Evolutionary conservation across 2,888 invertebrate species (phyloP).

Genomic region (Iselma pallidipennis): DNA sequence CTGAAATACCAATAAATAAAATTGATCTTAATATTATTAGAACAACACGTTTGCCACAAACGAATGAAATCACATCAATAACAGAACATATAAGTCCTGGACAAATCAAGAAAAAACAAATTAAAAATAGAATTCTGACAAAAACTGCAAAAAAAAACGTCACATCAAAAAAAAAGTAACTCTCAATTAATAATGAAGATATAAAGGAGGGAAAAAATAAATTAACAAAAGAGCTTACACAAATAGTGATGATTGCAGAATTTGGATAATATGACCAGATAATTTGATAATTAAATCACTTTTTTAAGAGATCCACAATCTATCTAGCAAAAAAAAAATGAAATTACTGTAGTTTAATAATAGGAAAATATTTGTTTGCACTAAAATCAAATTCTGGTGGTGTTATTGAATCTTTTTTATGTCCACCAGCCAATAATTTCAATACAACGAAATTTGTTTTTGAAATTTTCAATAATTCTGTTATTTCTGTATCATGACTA

Average conservation of each 20-base stretch:
- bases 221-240: too few species aligned
- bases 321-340: neutral
- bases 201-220: neutral
- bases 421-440: conserved; percentile 89
- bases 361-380: conserved; percentile 86
- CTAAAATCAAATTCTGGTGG: conserved; percentile 93
- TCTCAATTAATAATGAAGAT: neutral
- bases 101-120: conserved; percentile 19
- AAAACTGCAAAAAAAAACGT: conserved; percentile 1
- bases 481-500: conserved; percentile 78
- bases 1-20: conserved; percentile 34
- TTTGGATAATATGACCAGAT: neutral
- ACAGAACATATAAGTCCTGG: conserved; percentile 4
- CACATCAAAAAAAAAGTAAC: neutral
- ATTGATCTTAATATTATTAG: conserved; percentile 36
- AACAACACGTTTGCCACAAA: conserved; percentile 13
- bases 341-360: conserved; percentile 69
- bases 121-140: conserved; percentile 4
- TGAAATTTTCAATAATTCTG: conserved; percentile 82
- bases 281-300: neutral
- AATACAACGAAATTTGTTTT: conserved; percentile 97
- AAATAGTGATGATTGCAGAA: too few species aligned
- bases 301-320: neutral
- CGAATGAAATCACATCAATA: conserved; percentile 4
- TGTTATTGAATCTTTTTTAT: conserved; percentile 81